Conservation (phyloP, 2,113 vertebrate species). For the Corythornis cristatus region DNA sequence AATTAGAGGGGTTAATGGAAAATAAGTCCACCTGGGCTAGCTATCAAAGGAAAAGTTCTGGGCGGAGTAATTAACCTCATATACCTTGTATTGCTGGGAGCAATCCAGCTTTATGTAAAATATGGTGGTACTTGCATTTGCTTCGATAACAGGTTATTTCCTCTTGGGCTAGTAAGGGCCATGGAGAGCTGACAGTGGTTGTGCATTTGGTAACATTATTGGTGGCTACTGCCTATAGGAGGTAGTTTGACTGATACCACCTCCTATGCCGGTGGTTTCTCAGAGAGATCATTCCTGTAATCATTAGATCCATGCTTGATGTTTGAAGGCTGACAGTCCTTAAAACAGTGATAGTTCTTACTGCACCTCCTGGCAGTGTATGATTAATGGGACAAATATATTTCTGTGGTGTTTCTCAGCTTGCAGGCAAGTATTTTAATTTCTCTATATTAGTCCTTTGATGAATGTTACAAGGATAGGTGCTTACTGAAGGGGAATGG, state of each 20-base stretch:
- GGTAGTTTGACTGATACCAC: neutral
- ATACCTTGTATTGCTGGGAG: neutral
- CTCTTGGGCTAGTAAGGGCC: neutral
- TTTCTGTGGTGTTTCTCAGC: conserved; percentile 46
- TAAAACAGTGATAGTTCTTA: neutral
- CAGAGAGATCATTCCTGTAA: neutral
- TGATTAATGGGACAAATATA: conserved; percentile 25
- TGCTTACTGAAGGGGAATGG: neutral
- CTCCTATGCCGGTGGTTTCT: neutral
- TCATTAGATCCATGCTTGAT: neutral
- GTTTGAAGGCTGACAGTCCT: conserved; percentile 10
- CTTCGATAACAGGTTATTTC: neutral
- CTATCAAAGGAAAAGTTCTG: neutral
- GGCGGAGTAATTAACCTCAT: neutral
- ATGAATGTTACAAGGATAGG: neutral
- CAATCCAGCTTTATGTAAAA: neutral
- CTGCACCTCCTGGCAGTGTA: neutral
- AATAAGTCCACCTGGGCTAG: neutral
- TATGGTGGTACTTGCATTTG: neutral
- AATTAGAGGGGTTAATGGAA: neutral
- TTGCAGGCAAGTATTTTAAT: conserved; percentile 55
- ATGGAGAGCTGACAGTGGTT: neutral
- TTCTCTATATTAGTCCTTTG: conserved; percentile 32
- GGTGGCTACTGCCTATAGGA: neutral
- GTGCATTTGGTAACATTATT: neutral